Base-by-base conservation (phyloP, 1,140 invertebrate genomes). In the Aphelenchoides avenae region DNA sequence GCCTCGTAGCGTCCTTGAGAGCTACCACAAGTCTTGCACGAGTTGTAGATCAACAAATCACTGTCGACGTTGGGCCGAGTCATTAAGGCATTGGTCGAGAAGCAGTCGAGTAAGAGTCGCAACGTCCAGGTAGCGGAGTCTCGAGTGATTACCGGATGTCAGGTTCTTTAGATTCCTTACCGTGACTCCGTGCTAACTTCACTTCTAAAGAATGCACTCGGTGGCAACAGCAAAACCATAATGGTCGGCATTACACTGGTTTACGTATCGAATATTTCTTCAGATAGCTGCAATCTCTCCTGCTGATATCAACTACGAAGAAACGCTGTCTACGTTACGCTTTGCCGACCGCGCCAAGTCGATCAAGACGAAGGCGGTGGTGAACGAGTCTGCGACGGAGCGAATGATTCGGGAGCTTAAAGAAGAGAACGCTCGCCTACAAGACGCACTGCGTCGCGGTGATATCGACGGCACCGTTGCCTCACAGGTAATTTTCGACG, bases 151-250 rank as follows among this genome's bases (percentile, higher is more conserved):
- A 7, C 55, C 15, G 7, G n/a, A 55, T 54, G 20, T 37, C 15
- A 22, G 13, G 61, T 43, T 52, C 44, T 67, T 20, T 42, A 77
- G 56, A 81, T 85, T 5, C 84, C 84, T 6, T 85, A 82, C 68
- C 74, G 84, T 68, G 84, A 85, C 60, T 85, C 84, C 6, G 79
- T 82, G 3, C 75, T 86, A 18, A 85, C 85, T 1, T 83, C 84
- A 65, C 72, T 85, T 11, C 68, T 86, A 41, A 83, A 84, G 77
- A 84, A 85, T 77, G 84, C 84, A 24, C 70, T 85, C 2, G 83
- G 83, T 58, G 84, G 84, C 30, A 85, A 85, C 76, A 84, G 83
- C 66, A 84, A 84, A 71, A 85, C 84, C 4, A 78, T 84, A 34
- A 84, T 85, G 83, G 82, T 84, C 67, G 75, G 75, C 26, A 11